A percentile compares a stretch with the other conserved stretches of the same genome.
These are phyloP conservation scores for Macropus fuliginosus DNA, from an alignment of 2,797 vertebrate species.

Conservation along the genomic window DNA sequence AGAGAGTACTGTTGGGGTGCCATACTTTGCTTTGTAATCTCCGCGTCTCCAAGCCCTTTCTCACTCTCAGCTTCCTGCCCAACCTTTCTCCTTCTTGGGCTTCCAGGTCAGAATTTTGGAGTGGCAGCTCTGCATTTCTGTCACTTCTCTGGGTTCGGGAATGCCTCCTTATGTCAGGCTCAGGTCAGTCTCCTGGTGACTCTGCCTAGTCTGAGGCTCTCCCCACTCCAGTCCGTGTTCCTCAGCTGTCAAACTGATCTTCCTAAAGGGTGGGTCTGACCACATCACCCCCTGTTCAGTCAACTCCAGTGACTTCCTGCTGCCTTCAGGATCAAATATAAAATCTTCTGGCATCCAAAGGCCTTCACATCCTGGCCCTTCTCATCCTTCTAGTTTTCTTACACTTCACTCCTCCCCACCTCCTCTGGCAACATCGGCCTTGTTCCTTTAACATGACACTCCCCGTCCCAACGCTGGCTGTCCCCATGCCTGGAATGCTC, in stretches of 20 bases:
- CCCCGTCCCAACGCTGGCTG: too few relatives aligned
- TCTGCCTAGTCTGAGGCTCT: not conserved
- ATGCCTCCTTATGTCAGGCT: too few relatives aligned
- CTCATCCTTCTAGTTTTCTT: slow-evolving; percentile 18
- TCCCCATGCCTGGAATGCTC: too few relatives aligned
- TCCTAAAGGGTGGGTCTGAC: not conserved
- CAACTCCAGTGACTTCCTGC: not conserved
- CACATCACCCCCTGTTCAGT: not conserved
- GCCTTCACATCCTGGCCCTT: not conserved
- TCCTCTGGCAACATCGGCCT: not conserved
- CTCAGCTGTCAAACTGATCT: not conserved
- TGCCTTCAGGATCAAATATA: not conserved
- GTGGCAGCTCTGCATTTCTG: not conserved
- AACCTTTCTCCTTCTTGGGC: not conserved
- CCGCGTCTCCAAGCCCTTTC: not conserved
- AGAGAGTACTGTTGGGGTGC: not conserved
- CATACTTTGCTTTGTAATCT: not conserved
- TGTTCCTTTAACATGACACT: slow-evolving; percentile 2
- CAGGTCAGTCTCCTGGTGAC: too few relatives aligned
- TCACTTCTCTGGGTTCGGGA: not conserved
- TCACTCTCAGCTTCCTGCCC: not conserved
- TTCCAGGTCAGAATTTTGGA: not conserved
- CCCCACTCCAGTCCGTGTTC: not conserved
- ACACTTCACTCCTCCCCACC: not conserved
- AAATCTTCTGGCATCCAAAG: not conserved